These are phyloP conservation scores for Candoia aspera DNA, from an alignment of 2,113 vertebrate genomes.

Conservation along the genomic window DNA sequence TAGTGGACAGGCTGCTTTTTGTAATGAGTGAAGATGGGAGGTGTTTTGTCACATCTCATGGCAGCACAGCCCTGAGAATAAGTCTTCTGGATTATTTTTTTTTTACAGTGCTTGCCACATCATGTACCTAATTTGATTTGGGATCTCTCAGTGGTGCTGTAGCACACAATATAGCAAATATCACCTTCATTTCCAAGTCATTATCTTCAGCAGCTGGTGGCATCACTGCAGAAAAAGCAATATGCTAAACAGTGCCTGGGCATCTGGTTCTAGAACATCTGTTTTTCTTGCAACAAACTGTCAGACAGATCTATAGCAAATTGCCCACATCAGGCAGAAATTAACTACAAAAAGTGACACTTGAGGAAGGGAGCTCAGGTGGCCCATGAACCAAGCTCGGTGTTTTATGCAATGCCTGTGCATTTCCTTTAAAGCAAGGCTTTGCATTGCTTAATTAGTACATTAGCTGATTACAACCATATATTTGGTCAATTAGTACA, in stretches of 20 bases:
- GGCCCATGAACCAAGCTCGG: not conserved
- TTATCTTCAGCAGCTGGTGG: conserved; percentile 11
- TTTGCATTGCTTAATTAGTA: not conserved
- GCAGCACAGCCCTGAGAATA: not conserved
- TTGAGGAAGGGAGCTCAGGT: not conserved
- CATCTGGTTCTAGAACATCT: conserved; percentile 9
- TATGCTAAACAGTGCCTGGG: not conserved
- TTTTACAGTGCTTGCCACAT: conserved; percentile 13
- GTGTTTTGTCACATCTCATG: not conserved
- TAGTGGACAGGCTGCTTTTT: conserved; percentile 23
- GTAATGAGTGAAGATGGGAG: conserved; percentile 11
- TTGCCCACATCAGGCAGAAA: not conserved
- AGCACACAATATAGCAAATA: conserved; percentile 13
- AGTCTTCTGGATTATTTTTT: not conserved
- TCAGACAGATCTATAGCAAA: not conserved
- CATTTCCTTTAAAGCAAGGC: not conserved
- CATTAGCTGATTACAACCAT: not conserved
- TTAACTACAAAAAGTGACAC: conserved; percentile 4
- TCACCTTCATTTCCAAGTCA: conserved; percentile 1
- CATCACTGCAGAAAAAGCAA: conserved; percentile 12
- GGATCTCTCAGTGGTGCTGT: conserved; percentile 16
- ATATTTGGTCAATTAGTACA: not conserved
- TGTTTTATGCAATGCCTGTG: not conserved
- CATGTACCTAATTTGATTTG: conserved; percentile 35
- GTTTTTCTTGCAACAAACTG: conserved; percentile 11